Evolutionary conservation across 1,140 invertebrate genomes (phyloP).

Genomic region (Conus betulinus): DNA sequence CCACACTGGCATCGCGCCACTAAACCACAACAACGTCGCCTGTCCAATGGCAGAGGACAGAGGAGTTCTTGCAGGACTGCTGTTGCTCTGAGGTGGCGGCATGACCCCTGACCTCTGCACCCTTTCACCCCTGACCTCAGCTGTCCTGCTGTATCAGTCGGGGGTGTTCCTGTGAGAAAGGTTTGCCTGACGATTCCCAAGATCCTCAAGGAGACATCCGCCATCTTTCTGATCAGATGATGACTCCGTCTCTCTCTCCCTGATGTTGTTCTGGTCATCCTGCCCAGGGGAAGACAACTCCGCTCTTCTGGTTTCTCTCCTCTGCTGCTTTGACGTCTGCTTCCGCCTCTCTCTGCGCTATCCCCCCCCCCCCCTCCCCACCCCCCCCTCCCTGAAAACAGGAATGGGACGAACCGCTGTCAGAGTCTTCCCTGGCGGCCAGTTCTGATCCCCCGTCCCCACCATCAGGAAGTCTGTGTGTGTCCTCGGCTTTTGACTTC

Average conservation of each 20-base stretch:
- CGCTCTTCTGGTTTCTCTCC: background rate
- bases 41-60: constrained; percentile 30
- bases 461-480: too few relatives aligned
- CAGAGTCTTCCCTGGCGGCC: too few relatives aligned
- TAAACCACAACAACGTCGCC: background rate
- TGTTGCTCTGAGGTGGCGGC: constrained; percentile 18
- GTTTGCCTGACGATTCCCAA: background rate
- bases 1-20: too few relatives aligned
- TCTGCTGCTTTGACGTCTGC: background rate
- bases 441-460: too few relatives aligned
- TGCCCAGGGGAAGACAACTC: background rate
- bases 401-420: background rate
- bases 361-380: background rate
- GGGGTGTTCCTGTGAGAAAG: background rate
- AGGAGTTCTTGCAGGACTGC: constrained; percentile 18
- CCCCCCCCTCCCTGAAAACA: background rate
- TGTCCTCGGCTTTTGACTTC: too few relatives aligned
- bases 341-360: background rate
- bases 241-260: background rate
- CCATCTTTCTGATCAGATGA: background rate
- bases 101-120: background rate
- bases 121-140: background rate
- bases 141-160: background rate
- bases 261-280: background rate
- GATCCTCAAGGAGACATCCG: background rate